Base-by-base conservation (phyloP, 2,113 vertebrate species). In the Pitta sordida region DNA sequence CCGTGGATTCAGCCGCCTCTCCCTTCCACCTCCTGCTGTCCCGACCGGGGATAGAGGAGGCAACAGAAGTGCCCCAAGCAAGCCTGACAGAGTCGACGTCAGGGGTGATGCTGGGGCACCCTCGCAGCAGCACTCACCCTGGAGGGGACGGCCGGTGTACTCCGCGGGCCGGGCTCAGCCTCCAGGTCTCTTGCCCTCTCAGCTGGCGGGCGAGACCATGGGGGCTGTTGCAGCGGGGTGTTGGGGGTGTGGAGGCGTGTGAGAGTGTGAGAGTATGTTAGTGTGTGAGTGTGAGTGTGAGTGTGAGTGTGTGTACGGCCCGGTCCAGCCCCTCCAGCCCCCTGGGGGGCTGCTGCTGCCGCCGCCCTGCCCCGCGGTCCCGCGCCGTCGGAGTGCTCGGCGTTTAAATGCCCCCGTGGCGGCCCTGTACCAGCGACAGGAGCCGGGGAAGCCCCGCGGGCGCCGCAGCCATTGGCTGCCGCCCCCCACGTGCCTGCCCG, bases 381-480 rank as follows among this genome's bases (percentile, higher is more conserved):
- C 97, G 98, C 97, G 98, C 98, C 97, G 96, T 98, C 98, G 98
- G 98, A 98, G 98, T 97, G 97, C 98, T 97, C 96, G 97, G 98
- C 98, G 99, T 99, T 99, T 99, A 99, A 99, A 99, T 99, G 98
- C 97, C 98, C 98, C 97, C 97, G 97, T 97, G 98, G 98, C 96
- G 97, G 98, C 98, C 98, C 99, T 99, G 98, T 98, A 98, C 98
- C 99, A 98, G 97, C 90, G 92, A 96, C 97, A 81, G 96, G 96
- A 98, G 98, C 98, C 96, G 87, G 98, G 98, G 98, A 98, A 98
- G 98, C 98, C 97, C 98, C 97, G 97, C 97, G 96, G 98, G 96
- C 92, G 89, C 94, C 90, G 89, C 97, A 64, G 95, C 98, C 97
- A 99, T 98, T 99, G 99, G 99, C 98, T 98, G 98, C 96, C 95